A percentile compares a stretch with the other conserved stretches of the same genome.
phyloP scores from a whole-genome alignment of 2,797 vertebrate species.

The Parauchenoglanis ngamensis region DNA sequence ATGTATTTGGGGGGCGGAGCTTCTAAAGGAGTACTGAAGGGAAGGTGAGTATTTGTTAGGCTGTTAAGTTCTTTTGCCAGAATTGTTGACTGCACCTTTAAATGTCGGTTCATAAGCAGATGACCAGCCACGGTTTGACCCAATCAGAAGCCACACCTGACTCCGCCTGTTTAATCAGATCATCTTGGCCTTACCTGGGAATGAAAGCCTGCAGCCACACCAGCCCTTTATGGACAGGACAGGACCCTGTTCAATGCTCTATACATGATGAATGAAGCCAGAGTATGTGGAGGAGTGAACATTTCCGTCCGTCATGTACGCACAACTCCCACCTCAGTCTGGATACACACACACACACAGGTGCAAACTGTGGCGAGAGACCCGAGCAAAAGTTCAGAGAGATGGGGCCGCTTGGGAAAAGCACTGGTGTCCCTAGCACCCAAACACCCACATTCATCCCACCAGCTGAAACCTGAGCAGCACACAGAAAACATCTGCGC shows the following conservation, averaged over 20 bases:
- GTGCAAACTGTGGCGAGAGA: not conserved
- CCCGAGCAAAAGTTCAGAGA: slow-evolving; percentile 16
- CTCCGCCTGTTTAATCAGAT: slow-evolving; percentile 9
- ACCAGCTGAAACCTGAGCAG: slow-evolving; percentile 67
- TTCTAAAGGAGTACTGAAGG: too few relatives aligned
- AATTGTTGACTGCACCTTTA: too few relatives aligned
- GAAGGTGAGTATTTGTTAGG: too few relatives aligned
- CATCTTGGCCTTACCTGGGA: not conserved
- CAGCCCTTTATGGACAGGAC: not conserved
- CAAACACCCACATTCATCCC: slow-evolving; percentile 61
- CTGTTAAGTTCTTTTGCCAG: too few relatives aligned
- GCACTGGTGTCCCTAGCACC: slow-evolving; percentile 57
- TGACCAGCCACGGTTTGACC: too few relatives aligned
- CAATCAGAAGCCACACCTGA: not conserved
- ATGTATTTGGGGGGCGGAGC: too few relatives aligned
- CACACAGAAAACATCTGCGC: slow-evolving; percentile 73
- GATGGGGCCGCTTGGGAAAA: slow-evolving; percentile 55
- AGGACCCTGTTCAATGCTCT: not conserved
- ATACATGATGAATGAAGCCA: slow-evolving; percentile 7
- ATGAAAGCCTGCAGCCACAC: not conserved
- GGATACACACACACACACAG: slow-evolving; percentile 4
- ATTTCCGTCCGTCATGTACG: slow-evolving; percentile 8
- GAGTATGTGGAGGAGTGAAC: slow-evolving; percentile 15
- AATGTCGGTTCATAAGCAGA: not conserved
- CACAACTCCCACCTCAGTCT: not conserved